A percentile compares a stretch with the other conserved stretches of the same genome.
Conservation (phyloP, 1,140 invertebrate species). For the Drosophila sechellia region DNA sequence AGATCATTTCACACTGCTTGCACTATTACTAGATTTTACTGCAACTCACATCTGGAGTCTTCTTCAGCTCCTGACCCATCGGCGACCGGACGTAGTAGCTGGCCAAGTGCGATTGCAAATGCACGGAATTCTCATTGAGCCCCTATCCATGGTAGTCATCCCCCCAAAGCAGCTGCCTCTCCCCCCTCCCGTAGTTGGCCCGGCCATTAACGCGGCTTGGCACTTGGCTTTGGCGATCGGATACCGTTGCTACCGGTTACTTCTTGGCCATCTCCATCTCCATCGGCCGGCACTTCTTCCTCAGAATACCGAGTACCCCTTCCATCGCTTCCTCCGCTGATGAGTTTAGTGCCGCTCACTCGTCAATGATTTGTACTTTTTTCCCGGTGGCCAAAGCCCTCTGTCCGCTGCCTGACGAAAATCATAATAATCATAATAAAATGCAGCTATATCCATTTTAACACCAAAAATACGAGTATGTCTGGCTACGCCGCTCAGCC, state of each 20-base stretch:
- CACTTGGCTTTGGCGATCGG: slow-evolving; percentile 59
- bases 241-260: slow-evolving; percentile 75
- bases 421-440: slow-evolving; percentile 84
- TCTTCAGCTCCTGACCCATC: slow-evolving; percentile 55
- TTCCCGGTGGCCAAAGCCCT: slow-evolving; percentile 18
- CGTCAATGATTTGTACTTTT: slow-evolving; percentile 78
- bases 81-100: slow-evolving; percentile 70
- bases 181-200: slow-evolving; percentile 31
- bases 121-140: slow-evolving; percentile 81
- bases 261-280: slow-evolving; percentile 20
- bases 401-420: slow-evolving; percentile 65
- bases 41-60: slow-evolving; percentile 23
- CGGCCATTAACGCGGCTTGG: slow-evolving; percentile 72
- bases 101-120: slow-evolving; percentile 82
- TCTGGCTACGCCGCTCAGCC: slow-evolving; percentile 27
- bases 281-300: slow-evolving; percentile 19
- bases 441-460: slow-evolving; percentile 82
- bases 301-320: slow-evolving; percentile 5
- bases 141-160: slow-evolving; percentile 17
- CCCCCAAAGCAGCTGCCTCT: not conserved
- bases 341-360: slow-evolving; percentile 73
- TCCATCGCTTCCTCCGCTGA: slow-evolving; percentile 57
- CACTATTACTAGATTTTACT: not conserved
- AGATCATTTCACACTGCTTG: too few species aligned
- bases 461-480: slow-evolving; percentile 75